Evolutionary conservation across 2,113 vertebrate genomes (phyloP).

Genomic region (Chionodraco myersi): DNA sequence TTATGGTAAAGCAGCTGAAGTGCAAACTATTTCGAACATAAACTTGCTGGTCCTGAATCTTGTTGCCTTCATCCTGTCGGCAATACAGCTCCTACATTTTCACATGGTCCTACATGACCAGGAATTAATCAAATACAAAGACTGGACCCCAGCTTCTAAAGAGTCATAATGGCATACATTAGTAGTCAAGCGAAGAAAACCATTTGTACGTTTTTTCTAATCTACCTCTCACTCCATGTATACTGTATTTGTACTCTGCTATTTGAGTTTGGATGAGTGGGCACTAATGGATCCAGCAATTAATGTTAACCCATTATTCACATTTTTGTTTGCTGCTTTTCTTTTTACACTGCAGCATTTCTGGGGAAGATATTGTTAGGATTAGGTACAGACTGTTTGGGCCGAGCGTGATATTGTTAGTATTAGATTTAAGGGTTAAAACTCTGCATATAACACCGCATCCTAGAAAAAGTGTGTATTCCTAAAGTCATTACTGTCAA

Average conservation of each 20-base stretch:
- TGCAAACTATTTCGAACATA: slow-evolving; percentile 3
- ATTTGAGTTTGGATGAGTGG: slow-evolving; percentile 10
- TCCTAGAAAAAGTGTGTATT: too few relatives aligned
- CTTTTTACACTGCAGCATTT: not conserved
- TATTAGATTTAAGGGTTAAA: slow-evolving; percentile 5
- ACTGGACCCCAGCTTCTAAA: not conserved
- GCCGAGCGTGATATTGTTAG: not conserved
- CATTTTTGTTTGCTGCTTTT: not conserved
- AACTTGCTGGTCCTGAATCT: slow-evolving; percentile 16
- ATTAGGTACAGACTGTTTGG: not conserved
- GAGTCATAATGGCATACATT: slow-evolving; percentile 1
- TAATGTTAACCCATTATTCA: slow-evolving; percentile 9
- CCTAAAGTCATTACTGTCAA: too few relatives aligned
- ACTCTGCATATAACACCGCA: not conserved
- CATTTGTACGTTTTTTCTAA: not conserved
- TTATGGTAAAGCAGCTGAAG: not conserved
- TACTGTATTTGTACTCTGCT: slow-evolving; percentile 8
- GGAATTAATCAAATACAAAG: not conserved
- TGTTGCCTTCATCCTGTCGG: not conserved
- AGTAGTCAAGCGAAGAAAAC: not conserved
- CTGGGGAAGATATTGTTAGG: not conserved
- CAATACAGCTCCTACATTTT: not conserved
- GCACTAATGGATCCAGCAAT: slow-evolving; percentile 18
- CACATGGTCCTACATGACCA: not conserved
- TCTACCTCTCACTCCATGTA: not conserved